Evolutionary conservation across 2,113 vertebrate species (phyloP).

Genomic region (Microcebus tavaratra): DNA sequence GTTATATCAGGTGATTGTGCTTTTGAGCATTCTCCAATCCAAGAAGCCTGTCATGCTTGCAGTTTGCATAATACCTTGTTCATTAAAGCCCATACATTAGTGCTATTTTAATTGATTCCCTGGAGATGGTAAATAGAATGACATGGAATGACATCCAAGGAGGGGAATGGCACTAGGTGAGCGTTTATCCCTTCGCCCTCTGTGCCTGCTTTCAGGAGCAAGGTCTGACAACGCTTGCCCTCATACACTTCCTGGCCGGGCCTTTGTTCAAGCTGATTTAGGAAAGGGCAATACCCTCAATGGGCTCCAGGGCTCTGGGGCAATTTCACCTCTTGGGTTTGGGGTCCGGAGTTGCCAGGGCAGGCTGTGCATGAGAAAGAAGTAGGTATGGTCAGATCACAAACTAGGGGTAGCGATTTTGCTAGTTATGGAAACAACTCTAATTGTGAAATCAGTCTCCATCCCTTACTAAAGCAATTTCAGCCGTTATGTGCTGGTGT

Average conservation of each 20-base stretch:
- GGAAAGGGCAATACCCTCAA: not conserved
- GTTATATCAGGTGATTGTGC: slow-evolving; percentile 62
- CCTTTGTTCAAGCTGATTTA: not conserved
- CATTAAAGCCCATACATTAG: slow-evolving; percentile 79
- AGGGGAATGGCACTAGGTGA: not conserved
- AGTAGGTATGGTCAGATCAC: not conserved
- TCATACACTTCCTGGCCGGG: too few relatives aligned
- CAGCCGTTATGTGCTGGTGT: not conserved
- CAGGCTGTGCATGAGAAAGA: not conserved
- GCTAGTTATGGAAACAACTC: slow-evolving; percentile 40
- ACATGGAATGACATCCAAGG: slow-evolving; percentile 64
- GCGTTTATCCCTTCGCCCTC: not conserved
- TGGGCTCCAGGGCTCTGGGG: not conserved
- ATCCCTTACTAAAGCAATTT: slow-evolving; percentile 23
- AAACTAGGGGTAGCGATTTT: slow-evolving; percentile 11
- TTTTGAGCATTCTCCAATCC: slow-evolving; percentile 65
- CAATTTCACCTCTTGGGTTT: not conserved
- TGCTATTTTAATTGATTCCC: slow-evolving; percentile 77
- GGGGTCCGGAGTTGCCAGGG: not conserved
- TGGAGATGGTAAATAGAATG: slow-evolving; percentile 73
- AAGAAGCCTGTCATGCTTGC: slow-evolving; percentile 65
- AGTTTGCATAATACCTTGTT: slow-evolving; percentile 80
- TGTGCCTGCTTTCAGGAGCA: not conserved
- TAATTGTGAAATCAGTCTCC: slow-evolving; percentile 42
- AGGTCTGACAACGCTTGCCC: not conserved